phyloP scores from a whole-genome alignment of 2,797 vertebrate genomes.

The Glossophaga mutica region DNA sequence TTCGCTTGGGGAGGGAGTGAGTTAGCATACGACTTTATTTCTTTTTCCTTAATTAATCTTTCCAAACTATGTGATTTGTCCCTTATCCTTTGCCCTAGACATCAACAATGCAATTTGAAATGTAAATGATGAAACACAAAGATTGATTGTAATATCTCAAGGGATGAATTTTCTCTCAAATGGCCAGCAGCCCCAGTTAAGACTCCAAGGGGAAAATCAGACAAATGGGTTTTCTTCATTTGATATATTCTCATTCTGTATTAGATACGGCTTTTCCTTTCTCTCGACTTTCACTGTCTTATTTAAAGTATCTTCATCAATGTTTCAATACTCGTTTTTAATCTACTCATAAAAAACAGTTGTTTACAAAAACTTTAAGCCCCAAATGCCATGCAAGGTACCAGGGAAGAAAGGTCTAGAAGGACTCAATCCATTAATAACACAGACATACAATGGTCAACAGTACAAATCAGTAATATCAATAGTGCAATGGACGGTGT shows the following conservation, averaged over 20 bases:
- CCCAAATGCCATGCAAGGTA: neutral
- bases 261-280: neutral
- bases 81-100: neutral
- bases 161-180: neutral
- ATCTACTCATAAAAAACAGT: neutral
- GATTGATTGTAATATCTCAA: neutral
- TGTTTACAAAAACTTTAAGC: neutral
- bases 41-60: neutral
- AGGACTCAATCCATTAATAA: neutral
- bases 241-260: neutral
- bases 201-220: neutral
- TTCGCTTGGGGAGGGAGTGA: neutral
- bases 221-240: neutral
- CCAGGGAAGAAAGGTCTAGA: neutral
- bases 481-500: neutral
- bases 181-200: neutral
- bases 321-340: slow-evolving; percentile 26
- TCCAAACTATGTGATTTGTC: neutral
- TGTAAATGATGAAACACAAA: neutral
- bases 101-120: neutral
- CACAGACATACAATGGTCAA: neutral
- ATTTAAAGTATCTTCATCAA: neutral
- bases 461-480: neutral
- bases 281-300: neutral
- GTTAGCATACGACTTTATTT: neutral